These are phyloP conservation scores for Vanessa atalanta DNA, from an alignment of 1,140 invertebrate species.

Conservation along the genomic window DNA sequence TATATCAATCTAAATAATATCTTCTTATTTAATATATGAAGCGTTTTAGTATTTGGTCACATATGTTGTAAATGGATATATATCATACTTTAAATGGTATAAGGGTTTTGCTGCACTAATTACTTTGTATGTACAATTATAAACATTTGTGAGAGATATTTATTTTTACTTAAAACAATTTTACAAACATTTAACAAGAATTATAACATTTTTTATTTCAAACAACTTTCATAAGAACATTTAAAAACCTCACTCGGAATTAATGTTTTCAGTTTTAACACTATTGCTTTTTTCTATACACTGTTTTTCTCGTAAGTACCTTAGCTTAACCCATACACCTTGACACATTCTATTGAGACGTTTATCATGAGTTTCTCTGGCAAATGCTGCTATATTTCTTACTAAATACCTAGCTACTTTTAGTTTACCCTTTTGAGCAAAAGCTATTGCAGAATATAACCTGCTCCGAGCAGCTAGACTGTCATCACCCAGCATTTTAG, in stretches of 20 bases:
- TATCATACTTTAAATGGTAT: not conserved
- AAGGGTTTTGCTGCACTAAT: not conserved
- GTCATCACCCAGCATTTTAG: conserved; percentile 90
- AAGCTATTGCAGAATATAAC: conserved; percentile 92
- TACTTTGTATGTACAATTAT: not conserved
- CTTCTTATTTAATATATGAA: not conserved
- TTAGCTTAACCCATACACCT: conserved; percentile 91
- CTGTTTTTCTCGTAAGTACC: conserved; percentile 78
- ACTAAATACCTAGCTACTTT: conserved; percentile 85
- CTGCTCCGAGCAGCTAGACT: conserved; percentile 88
- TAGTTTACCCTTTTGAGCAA: conserved; percentile 89
- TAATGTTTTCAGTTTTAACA: not conserved
- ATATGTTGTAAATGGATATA: not conserved
- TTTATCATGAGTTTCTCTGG: conserved; percentile 80
- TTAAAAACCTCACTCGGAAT: not conserved
- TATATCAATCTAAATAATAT: not conserved
- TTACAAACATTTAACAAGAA: conserved; percentile 6
- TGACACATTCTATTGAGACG: conserved; percentile 89
- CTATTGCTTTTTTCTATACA: conserved; percentile 19
- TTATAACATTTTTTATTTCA: conserved; percentile 4
- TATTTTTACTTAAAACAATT: conserved; percentile 12
- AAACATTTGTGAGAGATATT: conserved; percentile 3
- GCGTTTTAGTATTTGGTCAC: conserved; percentile 2
- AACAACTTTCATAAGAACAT: not conserved
- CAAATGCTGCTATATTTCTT: conserved; percentile 83